Percentiles rank a stretch among this genome's conserved stretches.
phyloP scores from a whole-genome alignment of 2,888 invertebrate genomes.

The Nomada ferruginata region DNA sequence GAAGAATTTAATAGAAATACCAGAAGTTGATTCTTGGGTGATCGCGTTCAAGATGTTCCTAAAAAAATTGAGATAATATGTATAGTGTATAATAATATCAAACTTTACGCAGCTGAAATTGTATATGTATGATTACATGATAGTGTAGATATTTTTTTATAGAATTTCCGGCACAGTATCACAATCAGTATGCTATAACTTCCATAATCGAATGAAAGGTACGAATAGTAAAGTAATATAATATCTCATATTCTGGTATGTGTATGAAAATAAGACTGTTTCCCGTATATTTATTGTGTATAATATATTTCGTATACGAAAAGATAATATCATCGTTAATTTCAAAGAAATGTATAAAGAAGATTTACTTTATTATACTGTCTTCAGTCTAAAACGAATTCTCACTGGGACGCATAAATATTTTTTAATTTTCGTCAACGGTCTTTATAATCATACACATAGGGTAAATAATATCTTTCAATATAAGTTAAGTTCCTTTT shows the following conservation, averaged over 20 bases:
- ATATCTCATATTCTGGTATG: slow-evolving; percentile 47
- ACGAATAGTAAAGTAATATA: slow-evolving; percentile 48
- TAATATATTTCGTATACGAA: slow-evolving; percentile 40
- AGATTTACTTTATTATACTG: slow-evolving; percentile 15
- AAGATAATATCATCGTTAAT: slow-evolving; percentile 1
- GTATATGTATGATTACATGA: slow-evolving; percentile 51
- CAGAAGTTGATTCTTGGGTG: slow-evolving; percentile 78
- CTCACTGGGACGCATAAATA: slow-evolving; percentile 7
- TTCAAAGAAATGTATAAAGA: slow-evolving; percentile 6
- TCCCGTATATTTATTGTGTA: slow-evolving; percentile 41
- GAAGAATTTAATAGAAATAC: slow-evolving; percentile 82
- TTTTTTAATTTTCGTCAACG: slow-evolving; percentile 22
- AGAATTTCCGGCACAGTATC: slow-evolving; percentile 54
- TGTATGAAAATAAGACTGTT: slow-evolving; percentile 61
- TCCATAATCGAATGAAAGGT: slow-evolving; percentile 42
- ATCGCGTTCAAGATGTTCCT: slow-evolving; percentile 49
- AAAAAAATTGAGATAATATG: slow-evolving; percentile 51
- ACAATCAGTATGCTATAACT: slow-evolving; percentile 48
- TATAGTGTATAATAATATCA: slow-evolving; percentile 63
- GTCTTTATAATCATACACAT: slow-evolving; percentile 34
- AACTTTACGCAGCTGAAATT: slow-evolving; percentile 35
- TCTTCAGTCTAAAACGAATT: slow-evolving; percentile 24
- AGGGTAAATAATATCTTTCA: slow-evolving; percentile 5
- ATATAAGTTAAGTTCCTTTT: slow-evolving; percentile 15
- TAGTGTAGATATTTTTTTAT: slow-evolving; percentile 66